Conservation (phyloP, 2,113 vertebrate genomes). For the Otolemur garnettii region DNA sequence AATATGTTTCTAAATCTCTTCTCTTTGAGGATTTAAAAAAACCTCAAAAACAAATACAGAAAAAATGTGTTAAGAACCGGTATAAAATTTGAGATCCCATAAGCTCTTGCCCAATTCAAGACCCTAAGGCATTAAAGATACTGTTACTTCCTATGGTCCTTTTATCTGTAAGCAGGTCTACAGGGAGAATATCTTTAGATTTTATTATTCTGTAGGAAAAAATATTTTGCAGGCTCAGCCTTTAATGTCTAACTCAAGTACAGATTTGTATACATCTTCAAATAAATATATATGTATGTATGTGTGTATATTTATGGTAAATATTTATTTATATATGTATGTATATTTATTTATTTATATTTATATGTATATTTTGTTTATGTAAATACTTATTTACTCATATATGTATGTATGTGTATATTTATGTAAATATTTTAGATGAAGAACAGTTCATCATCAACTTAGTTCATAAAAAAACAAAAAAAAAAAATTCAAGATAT, state of each 20-base stretch:
- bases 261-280: neutral
- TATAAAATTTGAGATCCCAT: neutral
- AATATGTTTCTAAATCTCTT: neutral
- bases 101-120: neutral
- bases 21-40: neutral
- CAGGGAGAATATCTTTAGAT: neutral
- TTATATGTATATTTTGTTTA: too few relatives aligned
- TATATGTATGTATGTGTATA: neutral
- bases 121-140: neutral
- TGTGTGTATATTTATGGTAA: too few relatives aligned
- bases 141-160: neutral
- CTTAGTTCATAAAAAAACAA: neutral
- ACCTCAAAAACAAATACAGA: neutral
- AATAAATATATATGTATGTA: neutral
- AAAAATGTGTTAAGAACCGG: neutral
- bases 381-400: neutral
- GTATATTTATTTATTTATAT: too few relatives aligned
- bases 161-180: neutral
- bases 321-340: too few relatives aligned
- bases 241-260: slow-evolving; percentile 6
- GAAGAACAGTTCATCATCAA: slow-evolving; percentile 2
- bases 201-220: neutral
- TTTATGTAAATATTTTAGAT: neutral
- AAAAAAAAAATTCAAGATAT: neutral
- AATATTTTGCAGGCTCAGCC: neutral